These are phyloP conservation scores for Amphiprion percula DNA, from an alignment of 2,113 vertebrate species.

Conservation along the genomic window DNA sequence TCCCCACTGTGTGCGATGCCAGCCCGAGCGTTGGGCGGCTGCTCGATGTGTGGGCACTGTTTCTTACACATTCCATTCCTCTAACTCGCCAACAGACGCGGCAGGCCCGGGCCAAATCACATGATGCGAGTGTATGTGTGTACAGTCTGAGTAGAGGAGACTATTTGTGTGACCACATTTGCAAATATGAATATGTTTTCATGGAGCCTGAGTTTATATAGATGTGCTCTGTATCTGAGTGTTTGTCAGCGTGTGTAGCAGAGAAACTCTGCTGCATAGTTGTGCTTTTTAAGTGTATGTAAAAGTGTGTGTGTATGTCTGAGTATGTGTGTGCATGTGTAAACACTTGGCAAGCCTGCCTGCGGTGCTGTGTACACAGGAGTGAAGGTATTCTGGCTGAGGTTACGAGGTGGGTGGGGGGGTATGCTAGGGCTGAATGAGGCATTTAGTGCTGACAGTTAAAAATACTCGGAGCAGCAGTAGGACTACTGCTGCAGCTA, in stretches of 20 bases:
- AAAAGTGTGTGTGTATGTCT: conserved; percentile 34
- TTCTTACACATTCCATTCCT: conserved; percentile 71
- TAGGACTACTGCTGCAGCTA: conserved; percentile 41
- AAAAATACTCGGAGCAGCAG: conserved; percentile 77
- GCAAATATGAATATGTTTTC: conserved; percentile 66
- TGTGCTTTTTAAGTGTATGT: conserved; percentile 51
- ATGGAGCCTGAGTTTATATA: conserved; percentile 62
- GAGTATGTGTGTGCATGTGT: conserved; percentile 68
- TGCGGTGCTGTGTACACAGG: conserved; percentile 79
- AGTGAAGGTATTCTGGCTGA: conserved; percentile 82
- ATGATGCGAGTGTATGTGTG: conserved; percentile 44
- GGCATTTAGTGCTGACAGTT: conserved; percentile 83
- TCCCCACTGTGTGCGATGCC: conserved; percentile 48
- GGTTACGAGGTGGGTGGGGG: conserved; percentile 75
- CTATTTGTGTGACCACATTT: conserved; percentile 53
- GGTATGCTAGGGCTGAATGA: conserved; percentile 76
- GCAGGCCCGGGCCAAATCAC: conserved; percentile 70
- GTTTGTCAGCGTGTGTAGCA: conserved; percentile 37
- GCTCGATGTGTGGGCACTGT: conserved; percentile 72
- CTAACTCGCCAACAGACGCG: conserved; percentile 51
- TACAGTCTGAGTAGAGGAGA: conserved; percentile 19
- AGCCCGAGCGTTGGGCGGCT: conserved; percentile 47
- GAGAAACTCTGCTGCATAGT: conserved; percentile 48
- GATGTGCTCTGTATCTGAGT: conserved; percentile 56
- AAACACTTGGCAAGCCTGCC: conserved; percentile 78